Conservation (phyloP, 2,888 invertebrate species). For the Mythimna lalbum region DNA sequence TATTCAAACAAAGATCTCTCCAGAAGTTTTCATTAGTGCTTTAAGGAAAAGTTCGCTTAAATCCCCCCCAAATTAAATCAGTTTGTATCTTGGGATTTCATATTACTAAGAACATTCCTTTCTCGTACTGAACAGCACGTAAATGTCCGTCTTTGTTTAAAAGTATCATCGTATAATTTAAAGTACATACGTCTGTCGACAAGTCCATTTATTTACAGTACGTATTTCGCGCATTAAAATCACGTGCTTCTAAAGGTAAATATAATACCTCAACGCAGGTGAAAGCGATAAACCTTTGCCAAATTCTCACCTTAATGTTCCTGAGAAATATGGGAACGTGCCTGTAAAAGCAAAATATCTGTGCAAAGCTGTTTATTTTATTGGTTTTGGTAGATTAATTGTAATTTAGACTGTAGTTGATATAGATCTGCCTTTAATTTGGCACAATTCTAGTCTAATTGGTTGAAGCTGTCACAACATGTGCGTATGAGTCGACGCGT, state of each 20-base stretch:
- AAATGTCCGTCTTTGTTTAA: slow-evolving; percentile 6
- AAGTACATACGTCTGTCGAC: slow-evolving; percentile 7
- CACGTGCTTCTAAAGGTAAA: slow-evolving; percentile 45
- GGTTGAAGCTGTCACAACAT: slow-evolving; percentile 15
- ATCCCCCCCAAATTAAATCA: not conserved
- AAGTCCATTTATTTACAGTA: slow-evolving; percentile 35
- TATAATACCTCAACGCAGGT: slow-evolving; percentile 45
- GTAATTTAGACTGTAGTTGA: slow-evolving; percentile 17
- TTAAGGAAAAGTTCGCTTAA: not conserved
- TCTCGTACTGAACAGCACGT: not conserved
- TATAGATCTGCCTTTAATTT: slow-evolving; percentile 27
- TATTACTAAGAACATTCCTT: slow-evolving; percentile 8
- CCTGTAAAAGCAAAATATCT: slow-evolving; percentile 25
- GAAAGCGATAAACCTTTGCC: slow-evolving; percentile 44
- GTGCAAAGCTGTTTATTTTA: slow-evolving; percentile 21
- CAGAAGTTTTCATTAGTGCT: not conserved
- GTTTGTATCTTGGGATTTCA: not conserved
- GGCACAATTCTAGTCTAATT: slow-evolving; percentile 28
- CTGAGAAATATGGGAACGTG: slow-evolving; percentile 19
- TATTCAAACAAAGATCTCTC: not conserved
- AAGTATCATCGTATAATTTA: not conserved
- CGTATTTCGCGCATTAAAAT: slow-evolving; percentile 31
- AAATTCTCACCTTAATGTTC: slow-evolving; percentile 32
- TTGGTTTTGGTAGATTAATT: slow-evolving; percentile 11
- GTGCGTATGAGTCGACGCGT: slow-evolving; percentile 1